Evolutionary conservation across 2,888 invertebrate species (phyloP), one percentile per base, ranked within the genome.

Genomic region (Aquatica leii): DNA sequence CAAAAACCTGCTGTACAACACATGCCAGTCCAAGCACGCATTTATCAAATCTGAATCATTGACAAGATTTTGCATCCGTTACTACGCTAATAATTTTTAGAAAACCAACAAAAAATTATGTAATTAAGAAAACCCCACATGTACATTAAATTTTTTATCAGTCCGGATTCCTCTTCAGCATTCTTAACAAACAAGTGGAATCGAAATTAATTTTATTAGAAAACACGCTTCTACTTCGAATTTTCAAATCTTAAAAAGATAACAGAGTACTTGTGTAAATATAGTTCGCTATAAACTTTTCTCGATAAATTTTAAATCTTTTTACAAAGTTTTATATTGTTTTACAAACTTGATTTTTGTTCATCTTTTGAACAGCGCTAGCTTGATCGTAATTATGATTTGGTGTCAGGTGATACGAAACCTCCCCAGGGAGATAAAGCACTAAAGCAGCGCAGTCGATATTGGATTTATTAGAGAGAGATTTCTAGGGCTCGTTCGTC

Each of bases 361-460:
- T 53, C 64, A 15, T 59, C 46, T 55, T 49, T 59, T 24, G 57
- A 56, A 56, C 53, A 62, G 46, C 20, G 34, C 55, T 20, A 51
- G 51, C 14, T 57, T 37, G 64, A 60, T 68, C 74, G 74, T 74
- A 76, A 77, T 77, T 77, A 77, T 76, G 77, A 76, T 76, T 74
- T 74, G 74, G 73, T 77, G 76, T 76, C 77, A 75, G 74, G 75
- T 74, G 75, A 76, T 75, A 73, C 71, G 73, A 71, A 68, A 74
- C 68, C 69, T 75, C 76, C 67, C 76, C 50, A 51, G 74, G 63
- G 72, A 72, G 58, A 59, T 64, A 70, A 70, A 73, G 69, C 70
- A 71, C 72, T 71, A 73, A 75, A 74, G 73, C 74, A 72, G 66
- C 70, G 70, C 68, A 73, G 69, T 66, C 71, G 72, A 75, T 76